Conservation (phyloP, 1,140 invertebrate species). For the Calosoma granatense region DNA sequence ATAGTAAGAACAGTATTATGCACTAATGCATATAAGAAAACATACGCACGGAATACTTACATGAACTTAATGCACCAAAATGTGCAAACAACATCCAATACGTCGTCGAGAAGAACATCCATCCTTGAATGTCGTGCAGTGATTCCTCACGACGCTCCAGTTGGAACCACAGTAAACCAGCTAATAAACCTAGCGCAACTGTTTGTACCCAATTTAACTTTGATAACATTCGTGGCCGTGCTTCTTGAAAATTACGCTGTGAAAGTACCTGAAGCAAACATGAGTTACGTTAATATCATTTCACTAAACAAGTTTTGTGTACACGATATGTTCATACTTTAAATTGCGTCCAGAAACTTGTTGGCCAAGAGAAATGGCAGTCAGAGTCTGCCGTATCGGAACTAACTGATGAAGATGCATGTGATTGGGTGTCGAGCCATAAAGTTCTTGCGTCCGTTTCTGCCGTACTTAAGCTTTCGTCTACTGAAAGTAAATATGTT, state of each 20-base stretch:
- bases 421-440: constrained; percentile 65
- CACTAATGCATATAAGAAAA: neutral
- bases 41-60: constrained; percentile 26
- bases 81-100: constrained; percentile 82
- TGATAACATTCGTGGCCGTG: constrained; percentile 65
- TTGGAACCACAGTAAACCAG: constrained; percentile 72
- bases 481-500: constrained; percentile 23
- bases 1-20: constrained; percentile 14
- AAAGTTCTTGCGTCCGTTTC: constrained; percentile 61
- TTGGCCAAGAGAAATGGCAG: constrained; percentile 57
- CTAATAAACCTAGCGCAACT: constrained; percentile 54
- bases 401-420: constrained; percentile 51
- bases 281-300: no score
- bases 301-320: neutral
- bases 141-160: constrained; percentile 62
- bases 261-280: constrained; percentile 50
- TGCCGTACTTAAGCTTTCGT: constrained; percentile 22
- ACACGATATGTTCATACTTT: constrained; percentile 48
- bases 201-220: constrained; percentile 76
- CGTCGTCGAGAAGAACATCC: constrained; percentile 79
- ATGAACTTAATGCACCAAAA: constrained; percentile 68
- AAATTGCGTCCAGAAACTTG: constrained; percentile 72
- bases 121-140: constrained; percentile 71
- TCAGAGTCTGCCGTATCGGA: constrained; percentile 39
- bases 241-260: constrained; percentile 69